Evolutionary conservation across 2,797 vertebrate species (phyloP), one percentile per base, ranked within the genome.

Genomic region (Leucoraja ocellata): DNA sequence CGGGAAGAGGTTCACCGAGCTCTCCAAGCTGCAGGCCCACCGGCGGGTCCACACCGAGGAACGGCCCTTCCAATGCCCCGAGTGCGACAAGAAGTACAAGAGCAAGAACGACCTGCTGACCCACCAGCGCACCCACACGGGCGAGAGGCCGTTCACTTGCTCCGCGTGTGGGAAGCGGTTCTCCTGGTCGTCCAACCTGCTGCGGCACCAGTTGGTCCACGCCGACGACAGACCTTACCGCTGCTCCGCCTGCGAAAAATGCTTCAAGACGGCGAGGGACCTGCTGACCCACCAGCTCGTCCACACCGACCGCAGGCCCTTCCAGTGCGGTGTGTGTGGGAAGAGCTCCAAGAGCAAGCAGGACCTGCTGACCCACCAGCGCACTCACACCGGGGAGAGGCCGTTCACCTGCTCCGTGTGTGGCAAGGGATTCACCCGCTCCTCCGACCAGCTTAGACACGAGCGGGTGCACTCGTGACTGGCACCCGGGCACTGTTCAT

Each of bases 391-490:
- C 14, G 58, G 83, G 5, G 58, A 86, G 83, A 86, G 14, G n/a
- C 84, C 84, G 3, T 88, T 88, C 61, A 88, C 61, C 84, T 88
- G 84, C 84, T 32, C 84, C 8, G 84, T 65, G 61, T 88, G 84
- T 65, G 84, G 28, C 23, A 32, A 86, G 83, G 2, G 84, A 65
- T 88, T 88, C 23, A 73, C 71, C 71, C 71, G 21, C 5, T 73
- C 71, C 3, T 73, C 71, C 23, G 71, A 73, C 71, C 71, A 73
- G 71, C 71, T 73, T 73, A 73, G 23, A 73, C 71, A 73, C 23
- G 71, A 73, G 23, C 71, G 71, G 23, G 71, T 73, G 21, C 71
- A 73, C 71, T 25, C 23, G 71, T 73, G 71, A 73, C 71, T 23
- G 21, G 2, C 18, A 73, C 21, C 16, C 21, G 71, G 21, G 71